Percentiles rank a stretch among this genome's conserved stretches.
Conservation (phyloP, 2,797 vertebrate genomes). For the Notolabrus celidotus region DNA sequence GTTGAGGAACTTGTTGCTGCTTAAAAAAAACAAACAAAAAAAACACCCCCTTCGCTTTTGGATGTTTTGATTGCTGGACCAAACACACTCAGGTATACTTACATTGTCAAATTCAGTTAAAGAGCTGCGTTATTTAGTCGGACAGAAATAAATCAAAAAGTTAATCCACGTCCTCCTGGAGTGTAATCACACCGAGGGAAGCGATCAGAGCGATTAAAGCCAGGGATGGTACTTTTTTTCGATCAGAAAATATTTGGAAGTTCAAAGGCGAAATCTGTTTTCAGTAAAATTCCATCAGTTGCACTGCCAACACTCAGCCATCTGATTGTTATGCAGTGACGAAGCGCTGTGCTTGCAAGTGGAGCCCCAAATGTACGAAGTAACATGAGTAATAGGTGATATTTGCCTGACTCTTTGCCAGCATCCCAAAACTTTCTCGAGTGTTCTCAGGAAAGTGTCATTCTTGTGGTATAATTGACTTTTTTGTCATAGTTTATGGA, state of each 20-base stretch:
- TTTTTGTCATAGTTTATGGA: conserved; percentile 65
- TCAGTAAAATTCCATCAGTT: conserved; percentile 90
- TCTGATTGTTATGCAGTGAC: conserved; percentile 88
- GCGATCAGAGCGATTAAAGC: conserved; percentile 42
- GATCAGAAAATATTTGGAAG: conserved; percentile 77
- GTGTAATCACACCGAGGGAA: conserved; percentile 28
- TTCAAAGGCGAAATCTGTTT: conserved; percentile 84
- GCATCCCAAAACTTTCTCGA: conserved; percentile 75
- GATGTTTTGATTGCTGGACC: conserved; percentile 10
- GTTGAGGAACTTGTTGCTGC: conserved; percentile 93
- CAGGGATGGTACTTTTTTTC: conserved; percentile 65
- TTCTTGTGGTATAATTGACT: conserved; percentile 74
- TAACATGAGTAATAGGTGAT: conserved; percentile 89
- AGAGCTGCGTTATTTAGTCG: conserved; percentile 64
- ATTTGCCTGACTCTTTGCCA: conserved; percentile 82
- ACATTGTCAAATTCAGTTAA: conserved; percentile 74
- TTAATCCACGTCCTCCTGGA: conserved; percentile 76
- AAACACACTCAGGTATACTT: conserved; percentile 73
- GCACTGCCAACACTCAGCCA: conserved; percentile 85
- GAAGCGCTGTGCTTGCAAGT: conserved; percentile 85
- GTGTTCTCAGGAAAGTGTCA: conserved; percentile 76
- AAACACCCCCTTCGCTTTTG: not conserved
- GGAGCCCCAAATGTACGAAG: conserved; percentile 87
- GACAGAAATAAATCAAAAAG: conserved; percentile 55
- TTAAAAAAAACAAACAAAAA: conserved; percentile 39